Base-by-base conservation (phyloP, 2,888 invertebrate genomes). In the Drosophila affinis region DNA sequence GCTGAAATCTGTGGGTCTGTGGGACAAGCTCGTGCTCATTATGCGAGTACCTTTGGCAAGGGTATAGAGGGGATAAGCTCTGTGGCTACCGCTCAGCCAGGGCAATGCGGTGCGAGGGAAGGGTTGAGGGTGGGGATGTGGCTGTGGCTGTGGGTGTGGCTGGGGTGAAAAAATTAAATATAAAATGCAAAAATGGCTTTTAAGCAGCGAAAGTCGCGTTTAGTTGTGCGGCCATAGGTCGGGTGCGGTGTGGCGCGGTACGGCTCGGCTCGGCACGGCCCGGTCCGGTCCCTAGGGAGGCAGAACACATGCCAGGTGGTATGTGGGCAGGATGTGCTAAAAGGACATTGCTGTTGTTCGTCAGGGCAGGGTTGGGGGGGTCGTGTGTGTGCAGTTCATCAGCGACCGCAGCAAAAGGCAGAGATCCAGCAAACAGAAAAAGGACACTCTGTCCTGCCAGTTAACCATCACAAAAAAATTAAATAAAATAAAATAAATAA, bases 111-210 rank as follows among this genome's bases (percentile, higher is more conserved):
- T 53, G 6, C 9, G 39, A 9, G n/a, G 14, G 55, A 58, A 57
- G 21, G 51, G 51, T n/a, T 17, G 39, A 21, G 21, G 24, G 45
- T 10, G 24, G 32, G 1, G 18, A 1, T 21, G 18, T 1, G 18
- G 18, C 18, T n/a, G n/a, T n/a, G n/a, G n/a, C n/a, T n/a, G n/a
- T n/a, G n/a, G n/a, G n/a, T 21, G 18, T 1, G 18, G 18, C 18
- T 21, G 18, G 39, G 21, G 46, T 18, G 45, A 45, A 75, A 74
- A 83, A 88, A 84, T 83, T 86, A 83, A 87, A 88, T 84, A 78
- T 84, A 84, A 88, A 87, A 84, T 87, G 89, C 85, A 84, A 88
- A 84, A 84, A 88, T 84, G 72, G 81, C 85, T 84, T 84, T 84
- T 87, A 81, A 84, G 81, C 77, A 88, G 78, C 84, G 78, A 75